phyloP scores from a whole-genome alignment of 64 coral and sea anemone species.

The Platygyra sinensis region DNA sequence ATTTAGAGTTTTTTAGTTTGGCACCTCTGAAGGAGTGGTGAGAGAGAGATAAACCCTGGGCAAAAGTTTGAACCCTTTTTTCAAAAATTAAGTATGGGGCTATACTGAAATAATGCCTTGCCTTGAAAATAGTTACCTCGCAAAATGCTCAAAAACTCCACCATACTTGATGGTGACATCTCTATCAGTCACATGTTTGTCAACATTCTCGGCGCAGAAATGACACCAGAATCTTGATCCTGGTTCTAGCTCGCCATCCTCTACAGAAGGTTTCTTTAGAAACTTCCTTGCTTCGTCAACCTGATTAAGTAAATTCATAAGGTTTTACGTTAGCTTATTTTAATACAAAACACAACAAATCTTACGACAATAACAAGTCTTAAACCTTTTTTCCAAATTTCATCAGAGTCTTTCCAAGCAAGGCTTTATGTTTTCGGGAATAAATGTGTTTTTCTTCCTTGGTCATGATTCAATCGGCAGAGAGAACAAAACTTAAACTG shows the following conservation, averaged over 20 bases:
- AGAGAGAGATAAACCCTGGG: too few species aligned
- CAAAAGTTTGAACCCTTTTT: too few species aligned
- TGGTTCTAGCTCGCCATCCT: slow-evolving; percentile 95
- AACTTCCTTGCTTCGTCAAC: slow-evolving; percentile 78
- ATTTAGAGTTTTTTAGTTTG: too few species aligned
- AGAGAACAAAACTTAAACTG: slow-evolving; percentile 73
- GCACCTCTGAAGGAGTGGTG: too few species aligned
- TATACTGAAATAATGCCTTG: background rate
- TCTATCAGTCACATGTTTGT: slow-evolving; percentile 91
- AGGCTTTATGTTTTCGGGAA: slow-evolving; percentile 70
- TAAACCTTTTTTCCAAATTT: slow-evolving; percentile 84
- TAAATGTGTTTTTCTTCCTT: slow-evolving; percentile 92
- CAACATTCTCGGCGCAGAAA: slow-evolving; percentile 74
- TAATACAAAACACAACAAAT: background rate
- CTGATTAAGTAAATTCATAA: slow-evolving; percentile 37
- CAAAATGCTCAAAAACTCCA: slow-evolving; percentile 96
- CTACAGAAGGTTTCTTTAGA: slow-evolving; percentile 77
- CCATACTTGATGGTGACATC: slow-evolving; percentile 87
- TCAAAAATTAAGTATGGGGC: too few species aligned
- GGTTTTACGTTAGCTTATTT: background rate
- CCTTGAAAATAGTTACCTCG: slow-evolving; percentile 53
- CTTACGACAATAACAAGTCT: background rate
- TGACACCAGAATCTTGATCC: slow-evolving; percentile 98
- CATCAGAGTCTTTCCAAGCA: slow-evolving; percentile 53
- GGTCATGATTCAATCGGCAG: slow-evolving; percentile 82